Percentiles rank a stretch among this genome's conserved stretches.
phyloP scores from a whole-genome alignment of 2,888 invertebrate genomes.

The Ochropacha duplaris region DNA sequence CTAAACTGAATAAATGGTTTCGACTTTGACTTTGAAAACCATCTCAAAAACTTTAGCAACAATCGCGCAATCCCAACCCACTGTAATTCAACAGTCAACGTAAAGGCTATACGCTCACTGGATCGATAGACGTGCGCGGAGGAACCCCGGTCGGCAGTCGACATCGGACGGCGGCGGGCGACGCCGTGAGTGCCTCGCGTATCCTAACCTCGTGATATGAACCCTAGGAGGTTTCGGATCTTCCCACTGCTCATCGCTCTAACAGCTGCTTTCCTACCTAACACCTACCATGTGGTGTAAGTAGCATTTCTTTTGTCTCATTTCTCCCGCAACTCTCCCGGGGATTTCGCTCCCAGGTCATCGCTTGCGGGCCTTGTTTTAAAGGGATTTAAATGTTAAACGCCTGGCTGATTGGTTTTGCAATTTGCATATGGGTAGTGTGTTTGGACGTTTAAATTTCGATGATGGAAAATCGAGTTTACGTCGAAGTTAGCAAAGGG shows the following conservation, averaged over 20 bases:
- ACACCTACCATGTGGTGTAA: conserved; percentile 54
- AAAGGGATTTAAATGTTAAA: not conserved
- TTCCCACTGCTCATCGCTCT: conserved; percentile 35
- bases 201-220: not conserved
- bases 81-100: not conserved
- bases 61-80: not conserved
- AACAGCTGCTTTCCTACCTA: conserved; percentile 46
- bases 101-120: not conserved
- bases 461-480: not conserved
- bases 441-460: not conserved
- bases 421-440: not conserved
- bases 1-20: too few relatives aligned
- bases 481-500: not conserved
- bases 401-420: not conserved
- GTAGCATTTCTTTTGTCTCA: conserved; percentile 13
- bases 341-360: not conserved
- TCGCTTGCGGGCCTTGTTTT: not conserved
- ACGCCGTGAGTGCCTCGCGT: not conserved
- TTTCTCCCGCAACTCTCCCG: not conserved
- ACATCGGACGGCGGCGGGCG: not conserved
- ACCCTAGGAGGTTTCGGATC: conserved; percentile 1
- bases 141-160: not conserved
- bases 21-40: too few relatives aligned
- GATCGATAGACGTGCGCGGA: not conserved
- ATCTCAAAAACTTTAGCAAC: not conserved